A percentile compares a stretch with the other conserved stretches of the same genome.
Conservation (phyloP, 53 echinoderm and acorn worm species). For the Astropecten irregularis region DNA sequence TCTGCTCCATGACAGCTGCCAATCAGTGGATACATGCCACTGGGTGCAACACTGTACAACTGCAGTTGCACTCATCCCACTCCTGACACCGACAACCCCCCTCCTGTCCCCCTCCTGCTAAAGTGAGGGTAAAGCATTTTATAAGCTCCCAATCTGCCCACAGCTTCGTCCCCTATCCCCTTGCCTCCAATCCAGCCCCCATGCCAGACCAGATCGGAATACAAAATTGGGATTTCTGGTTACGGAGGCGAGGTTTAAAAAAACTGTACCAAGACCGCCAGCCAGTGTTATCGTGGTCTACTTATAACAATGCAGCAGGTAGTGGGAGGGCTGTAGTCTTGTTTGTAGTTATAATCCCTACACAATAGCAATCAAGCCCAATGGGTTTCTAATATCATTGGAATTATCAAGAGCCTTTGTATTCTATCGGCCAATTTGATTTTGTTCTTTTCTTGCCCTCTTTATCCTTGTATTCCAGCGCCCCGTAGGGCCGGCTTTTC, state of each 20-base stretch:
- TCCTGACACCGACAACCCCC: no score
- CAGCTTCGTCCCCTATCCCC: no score
- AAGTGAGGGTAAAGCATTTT: no score
- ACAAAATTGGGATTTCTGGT: slow-evolving; percentile 18
- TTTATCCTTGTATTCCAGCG: neutral
- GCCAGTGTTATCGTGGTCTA: slow-evolving; percentile 41
- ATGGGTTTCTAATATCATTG: slow-evolving; percentile 38
- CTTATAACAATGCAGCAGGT: slow-evolving; percentile 22
- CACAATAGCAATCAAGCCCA: slow-evolving; percentile 22
- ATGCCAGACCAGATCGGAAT: slow-evolving; percentile 20
- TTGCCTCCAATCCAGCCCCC: no score
- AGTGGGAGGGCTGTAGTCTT: neutral
- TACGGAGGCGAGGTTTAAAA: neutral
- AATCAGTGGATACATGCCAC: slow-evolving; percentile 20
- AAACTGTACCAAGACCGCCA: slow-evolving; percentile 43
- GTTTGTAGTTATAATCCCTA: slow-evolving; percentile 12
- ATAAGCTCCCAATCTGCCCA: no score
- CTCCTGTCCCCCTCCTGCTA: no score
- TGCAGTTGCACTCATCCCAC: no score
- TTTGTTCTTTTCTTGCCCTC: neutral
- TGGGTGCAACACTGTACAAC: no score
- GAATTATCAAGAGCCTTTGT: slow-evolving; percentile 12
- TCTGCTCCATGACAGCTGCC: slow-evolving; percentile 23
- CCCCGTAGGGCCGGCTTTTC: neutral
- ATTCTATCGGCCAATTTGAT: neutral